Evolutionary conservation across 2,113 vertebrate genomes (phyloP).

Genomic region (Carollia perspicillata): DNA sequence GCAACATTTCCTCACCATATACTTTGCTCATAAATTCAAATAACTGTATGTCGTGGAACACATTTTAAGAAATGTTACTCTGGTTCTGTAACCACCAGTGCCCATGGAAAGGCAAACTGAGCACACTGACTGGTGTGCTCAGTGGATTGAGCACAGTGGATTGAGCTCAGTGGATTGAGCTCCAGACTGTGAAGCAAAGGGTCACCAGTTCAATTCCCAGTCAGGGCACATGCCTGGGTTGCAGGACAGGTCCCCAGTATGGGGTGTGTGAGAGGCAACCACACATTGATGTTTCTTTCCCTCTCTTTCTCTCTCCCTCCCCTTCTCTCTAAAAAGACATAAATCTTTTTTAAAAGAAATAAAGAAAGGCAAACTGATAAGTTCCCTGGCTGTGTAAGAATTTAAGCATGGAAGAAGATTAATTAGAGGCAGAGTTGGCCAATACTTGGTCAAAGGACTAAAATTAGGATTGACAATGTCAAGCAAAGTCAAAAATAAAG

Average conservation of each 20-base stretch:
- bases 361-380: neutral
- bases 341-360: too few species aligned
- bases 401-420: neutral
- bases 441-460: neutral
- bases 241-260: too few species aligned
- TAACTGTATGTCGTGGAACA: neutral
- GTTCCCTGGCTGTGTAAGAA: neutral
- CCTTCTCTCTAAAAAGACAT: too few species aligned
- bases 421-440: neutral
- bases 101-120: neutral
- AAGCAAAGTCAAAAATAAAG: neutral
- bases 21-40: neutral
- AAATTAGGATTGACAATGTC: neutral
- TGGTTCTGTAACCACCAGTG: neutral
- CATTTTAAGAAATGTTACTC: neutral
- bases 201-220: too few species aligned
- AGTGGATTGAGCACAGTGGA: too few species aligned
- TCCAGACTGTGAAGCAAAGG: too few species aligned
- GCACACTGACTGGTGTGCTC: too few species aligned
- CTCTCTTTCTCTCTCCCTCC: too few species aligned
- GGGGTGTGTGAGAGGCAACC: too few species aligned
- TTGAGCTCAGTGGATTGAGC: too few species aligned
- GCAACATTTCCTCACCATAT: neutral
- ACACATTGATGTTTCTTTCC: too few species aligned
- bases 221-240: too few species aligned